A percentile compares a stretch with the other conserved stretches of the same genome.
These are phyloP conservation scores for Lophius piscatorius DNA, from an alignment of 2,113 vertebrate genomes.

Conservation along the genomic window DNA sequence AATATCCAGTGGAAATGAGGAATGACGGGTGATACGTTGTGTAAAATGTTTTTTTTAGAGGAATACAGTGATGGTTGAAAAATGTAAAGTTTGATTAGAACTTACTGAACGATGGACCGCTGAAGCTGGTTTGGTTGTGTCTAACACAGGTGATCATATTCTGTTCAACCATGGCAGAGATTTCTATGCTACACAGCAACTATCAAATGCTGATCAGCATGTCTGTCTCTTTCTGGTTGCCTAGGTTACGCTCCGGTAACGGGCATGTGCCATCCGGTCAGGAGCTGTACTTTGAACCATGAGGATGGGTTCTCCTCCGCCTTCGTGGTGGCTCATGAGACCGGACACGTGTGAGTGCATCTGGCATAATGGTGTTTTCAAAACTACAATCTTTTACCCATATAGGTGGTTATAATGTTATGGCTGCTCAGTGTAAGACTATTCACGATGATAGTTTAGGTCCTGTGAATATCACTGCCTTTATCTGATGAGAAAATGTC, in stretches of 20 bases:
- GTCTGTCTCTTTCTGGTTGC: constrained; percentile 19
- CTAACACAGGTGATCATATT: no score
- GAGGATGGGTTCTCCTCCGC: constrained; percentile 98
- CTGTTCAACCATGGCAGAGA: background rate
- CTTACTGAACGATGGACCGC: no score
- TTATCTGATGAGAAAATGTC: constrained; percentile 22
- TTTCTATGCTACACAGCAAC: background rate
- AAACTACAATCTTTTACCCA: background rate
- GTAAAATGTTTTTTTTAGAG: no score
- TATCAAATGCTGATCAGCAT: background rate
- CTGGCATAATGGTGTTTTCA: background rate
- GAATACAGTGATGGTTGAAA: no score
- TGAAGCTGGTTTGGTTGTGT: background rate
- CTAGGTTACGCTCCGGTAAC: constrained; percentile 96
- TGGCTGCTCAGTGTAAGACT: no score
- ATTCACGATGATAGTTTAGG: background rate
- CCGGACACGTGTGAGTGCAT: constrained; percentile 96
- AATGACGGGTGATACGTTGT: no score
- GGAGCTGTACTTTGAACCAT: constrained; percentile 97
- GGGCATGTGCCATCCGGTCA: constrained; percentile 96
- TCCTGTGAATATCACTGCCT: constrained; percentile 10
- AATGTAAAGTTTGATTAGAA: no score
- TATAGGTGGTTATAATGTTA: no score
- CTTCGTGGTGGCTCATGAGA: constrained; percentile 97
- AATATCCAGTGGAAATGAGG: no score